Conservation (phyloP, 2,888 invertebrate genomes). For the Lasioglossum oenotherae region DNA sequence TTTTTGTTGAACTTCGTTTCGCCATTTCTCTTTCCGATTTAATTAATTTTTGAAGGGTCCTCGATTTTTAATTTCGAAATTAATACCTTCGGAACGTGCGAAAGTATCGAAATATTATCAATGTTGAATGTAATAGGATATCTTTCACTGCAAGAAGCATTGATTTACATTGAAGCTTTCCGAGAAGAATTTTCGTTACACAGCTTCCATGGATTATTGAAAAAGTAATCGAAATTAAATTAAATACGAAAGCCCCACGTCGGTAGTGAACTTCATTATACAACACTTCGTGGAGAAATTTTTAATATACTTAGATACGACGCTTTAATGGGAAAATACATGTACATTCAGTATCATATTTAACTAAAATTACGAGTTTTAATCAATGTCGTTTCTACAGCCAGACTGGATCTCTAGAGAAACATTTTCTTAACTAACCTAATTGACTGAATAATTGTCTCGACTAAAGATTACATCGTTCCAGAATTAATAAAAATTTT, state of each 20-base stretch:
- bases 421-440: background rate
- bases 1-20: background rate
- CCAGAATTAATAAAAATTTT: background rate
- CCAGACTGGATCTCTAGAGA: background rate
- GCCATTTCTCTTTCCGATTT: background rate
- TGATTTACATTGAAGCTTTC: background rate
- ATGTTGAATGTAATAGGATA: background rate
- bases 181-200: background rate
- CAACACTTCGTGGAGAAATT: background rate
- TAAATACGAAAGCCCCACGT: background rate
- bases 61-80: background rate
- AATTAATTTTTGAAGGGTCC: background rate
- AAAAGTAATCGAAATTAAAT: background rate
- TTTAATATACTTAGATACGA: background rate
- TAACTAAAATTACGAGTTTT: background rate
- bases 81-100: background rate
- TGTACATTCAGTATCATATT: background rate
- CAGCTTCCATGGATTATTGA: background rate
- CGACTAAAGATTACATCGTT: background rate
- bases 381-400: background rate
- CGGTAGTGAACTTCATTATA: background rate
- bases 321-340: background rate
- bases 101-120: background rate
- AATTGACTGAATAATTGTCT: background rate
- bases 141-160: background rate